Evolutionary conservation across 2,113 vertebrate species (phyloP), one percentile per base, ranked within the genome.

Genomic region (Sardina pilchardus): DNA sequence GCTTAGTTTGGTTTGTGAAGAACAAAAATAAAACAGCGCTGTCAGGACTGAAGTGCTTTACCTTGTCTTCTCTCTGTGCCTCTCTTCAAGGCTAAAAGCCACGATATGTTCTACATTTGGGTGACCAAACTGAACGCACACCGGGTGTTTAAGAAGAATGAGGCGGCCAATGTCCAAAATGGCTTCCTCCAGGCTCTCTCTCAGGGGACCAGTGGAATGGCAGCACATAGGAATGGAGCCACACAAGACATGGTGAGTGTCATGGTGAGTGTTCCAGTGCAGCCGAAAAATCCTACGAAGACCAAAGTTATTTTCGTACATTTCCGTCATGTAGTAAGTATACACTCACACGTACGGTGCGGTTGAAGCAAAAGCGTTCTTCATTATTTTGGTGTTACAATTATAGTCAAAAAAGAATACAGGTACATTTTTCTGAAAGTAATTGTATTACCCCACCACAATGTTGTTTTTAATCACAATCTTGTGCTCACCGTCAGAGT

Each of bases 21-120:
- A 53, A 17, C 50, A 53, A 2, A 6, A 8, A 63, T 63, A 7
- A 67, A 10, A 6, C 63, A 30, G 7, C n/a, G 1, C 30, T 67
- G 63, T 67, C 26, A 30, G 26, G 63, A 67, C 63, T 30, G 7
- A 67, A 12, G 63, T 7, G n/a, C 26, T 26, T 67, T 12, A 67
- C 63, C n/a, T 8, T 14, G 14, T 30, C n/a, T 26, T 30, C 63
- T 67, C 9, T 12, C 63, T 67, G 63, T 7, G 2, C 26, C 63
- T 17, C 4, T 0, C 6, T 34, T 4, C 1, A 50, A 99, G 98
- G 95, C 96, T 90, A 98, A 98, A 91, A 97, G 94, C 85, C 94
- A 95, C 0, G 96, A 98, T 7, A 83, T 97, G 36, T 98, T 98
- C 83, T 92, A 96, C 89, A 96, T 96, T 89, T 99, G 98, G 98